Base-by-base conservation (phyloP, 2,113 vertebrate genomes). In the Misgurnus anguillicaudatus region DNA sequence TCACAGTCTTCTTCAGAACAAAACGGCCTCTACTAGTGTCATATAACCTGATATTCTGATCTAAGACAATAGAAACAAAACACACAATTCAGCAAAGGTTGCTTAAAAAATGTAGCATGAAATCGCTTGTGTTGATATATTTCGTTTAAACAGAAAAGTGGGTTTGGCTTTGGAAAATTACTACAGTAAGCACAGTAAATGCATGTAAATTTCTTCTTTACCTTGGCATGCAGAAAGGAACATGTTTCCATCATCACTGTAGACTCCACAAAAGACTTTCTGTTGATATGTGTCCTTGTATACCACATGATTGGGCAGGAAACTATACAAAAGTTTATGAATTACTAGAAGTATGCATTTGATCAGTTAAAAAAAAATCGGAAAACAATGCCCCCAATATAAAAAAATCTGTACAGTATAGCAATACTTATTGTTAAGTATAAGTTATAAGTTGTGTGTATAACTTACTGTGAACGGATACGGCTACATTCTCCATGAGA, bases 181-280 rank as follows among this genome's bases (percentile, higher is more conserved):
- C 13, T 31, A 31, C 24, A 31, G 24, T 69, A 68, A 31, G 47
- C 48, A 36, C 31, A 36, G 17, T 13, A 57, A 55, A 72, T 14
- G 8, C n/a, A 61, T 24, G n/a, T 6, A 1, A 47, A 21, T n/a
- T 10, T 53, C 9, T 9, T 4, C 3, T 86, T 87, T 92, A 97
- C 96, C 96, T 94, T 97, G 95, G 86, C 95, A 97, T 82, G 96
- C 95, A 2, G 96, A 96, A 75, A 97, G 94, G 87, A 97, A 96
- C 87, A 95, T 89, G 64, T 92, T 89, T 80, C 96, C 96, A 84
- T 97, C 92, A 62, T 92, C 89, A 51, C 95, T 95, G 89, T 95
- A 97, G 70, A 97, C 89, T 3, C 96, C 96, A 77, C 96, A 97
- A 91, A 97, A 97, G 31, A 94, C 95, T 91, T 97, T 97, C 92